Evolutionary conservation across 2,113 vertebrate genomes (phyloP), one percentile per base, ranked within the genome.

Genomic region (Phrynosoma blainvillii): DNA sequence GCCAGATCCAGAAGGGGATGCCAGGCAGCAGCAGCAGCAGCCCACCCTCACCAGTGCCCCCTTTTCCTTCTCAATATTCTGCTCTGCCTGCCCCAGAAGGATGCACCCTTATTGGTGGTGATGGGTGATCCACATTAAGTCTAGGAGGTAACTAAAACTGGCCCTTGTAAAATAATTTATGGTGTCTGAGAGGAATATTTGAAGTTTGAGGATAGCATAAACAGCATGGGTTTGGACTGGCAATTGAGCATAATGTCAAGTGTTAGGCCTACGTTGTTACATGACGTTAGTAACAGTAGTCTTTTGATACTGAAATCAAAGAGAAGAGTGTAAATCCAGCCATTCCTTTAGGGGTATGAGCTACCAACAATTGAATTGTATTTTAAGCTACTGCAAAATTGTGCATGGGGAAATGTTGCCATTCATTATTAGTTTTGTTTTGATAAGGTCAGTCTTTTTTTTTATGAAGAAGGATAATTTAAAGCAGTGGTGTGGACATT

Each of bases 391-490:
- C n/a, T n/a, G 6, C 54, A 73, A 62, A 42, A n/a, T 70, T 77
- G 30, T 25, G 21, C 7, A 40, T 54, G 27, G 74, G 40, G 2
- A 52, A 18, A 86, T 25, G n/a, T 47, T 54, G 21, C n/a, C 21
- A 2, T 52, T 70, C 27, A 14, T 14, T 12, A 32, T 73, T 56
- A 21, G 6, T 56, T 54, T 79, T 79, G 13, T 65, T 85, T 85
- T 42, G 21, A 20, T 54, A 70, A 36, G 68, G 47, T 5, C 76
- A 47, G 5, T 81, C 27, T 79, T 20, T 25, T 23, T 84, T 87
- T 0, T 0, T 14, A 23, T 16, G 20, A 18, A 0, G 0, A 23
- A 0, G 0, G 12, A 70, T 1, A 1, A 21, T 91, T 92, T 75
- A 82, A 2, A 2, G 59, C 74, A 90, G 0, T 0, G 5, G 9